A percentile compares a stretch with the other conserved stretches of the same genome.
phyloP scores from a whole-genome alignment of 2,113 vertebrate genomes.

The Cromileptes altivelis region DNA sequence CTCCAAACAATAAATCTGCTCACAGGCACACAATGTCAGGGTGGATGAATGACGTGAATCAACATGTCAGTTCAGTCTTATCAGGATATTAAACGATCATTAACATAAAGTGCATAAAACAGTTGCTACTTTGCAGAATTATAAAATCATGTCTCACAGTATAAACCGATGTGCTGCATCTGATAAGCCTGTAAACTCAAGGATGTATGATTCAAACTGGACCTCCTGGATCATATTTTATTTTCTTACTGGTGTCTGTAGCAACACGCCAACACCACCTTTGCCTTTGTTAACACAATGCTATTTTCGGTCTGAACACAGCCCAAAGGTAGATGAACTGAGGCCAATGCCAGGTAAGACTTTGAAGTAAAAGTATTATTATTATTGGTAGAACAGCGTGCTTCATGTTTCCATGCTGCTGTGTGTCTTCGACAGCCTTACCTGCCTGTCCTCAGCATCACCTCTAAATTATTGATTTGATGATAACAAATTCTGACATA shows the following conservation, averaged over 20 bases:
- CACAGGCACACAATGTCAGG: no score
- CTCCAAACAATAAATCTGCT: no score
- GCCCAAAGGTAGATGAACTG: conserved; percentile 4
- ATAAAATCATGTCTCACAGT: background rate
- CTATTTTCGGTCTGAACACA: conserved; percentile 4
- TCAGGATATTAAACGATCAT: background rate
- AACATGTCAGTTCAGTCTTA: background rate
- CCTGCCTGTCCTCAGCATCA: conserved; percentile 6
- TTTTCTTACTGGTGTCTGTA: background rate
- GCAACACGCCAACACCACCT: background rate
- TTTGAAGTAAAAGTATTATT: background rate
- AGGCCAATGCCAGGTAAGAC: conserved; percentile 2
- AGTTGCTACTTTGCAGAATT: conserved; percentile 4
- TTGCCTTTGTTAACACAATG: background rate
- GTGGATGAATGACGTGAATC: background rate
- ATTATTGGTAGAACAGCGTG: background rate
- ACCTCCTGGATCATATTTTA: background rate
- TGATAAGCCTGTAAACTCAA: background rate
- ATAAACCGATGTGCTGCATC: conserved; percentile 1
- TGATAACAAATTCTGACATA: conserved; percentile 17
- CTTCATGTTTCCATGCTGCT: conserved; percentile 13
- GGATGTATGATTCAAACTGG: background rate
- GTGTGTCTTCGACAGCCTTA: conserved; percentile 13
- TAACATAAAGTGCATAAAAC: background rate
- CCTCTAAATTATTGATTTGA: conserved; percentile 18